Conservation (phyloP, 1,140 invertebrate species). For the Tetramorium simillimum region DNA sequence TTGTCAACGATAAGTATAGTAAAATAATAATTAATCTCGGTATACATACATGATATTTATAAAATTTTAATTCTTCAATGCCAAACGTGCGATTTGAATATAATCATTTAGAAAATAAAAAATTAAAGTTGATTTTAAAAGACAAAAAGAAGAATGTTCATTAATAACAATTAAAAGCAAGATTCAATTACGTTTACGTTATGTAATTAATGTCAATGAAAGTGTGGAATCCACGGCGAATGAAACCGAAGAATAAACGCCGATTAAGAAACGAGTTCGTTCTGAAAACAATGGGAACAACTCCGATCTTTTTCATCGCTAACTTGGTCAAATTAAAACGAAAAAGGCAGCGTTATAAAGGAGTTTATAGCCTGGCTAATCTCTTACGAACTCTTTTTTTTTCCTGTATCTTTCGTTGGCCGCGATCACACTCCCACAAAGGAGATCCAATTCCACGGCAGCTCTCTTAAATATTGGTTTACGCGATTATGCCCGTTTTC, state of each 20-base stretch:
- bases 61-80: not conserved
- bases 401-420: not conserved
- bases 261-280: not conserved
- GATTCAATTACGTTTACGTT: not conserved
- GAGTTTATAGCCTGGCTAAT: constrained; percentile 25
- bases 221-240: not conserved
- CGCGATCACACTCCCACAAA: not conserved
- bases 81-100: not conserved
- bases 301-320: not conserved
- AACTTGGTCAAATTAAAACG: not conserved
- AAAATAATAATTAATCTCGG: not conserved
- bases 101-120: not conserved
- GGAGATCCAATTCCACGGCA: not conserved
- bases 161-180: not conserved
- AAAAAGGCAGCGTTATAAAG: not conserved
- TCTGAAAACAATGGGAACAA: not conserved
- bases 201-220: not conserved
- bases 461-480: not conserved
- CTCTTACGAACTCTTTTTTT: constrained; percentile 13
- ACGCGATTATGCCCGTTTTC: not conserved
- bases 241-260: not conserved
- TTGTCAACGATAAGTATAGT: not conserved
- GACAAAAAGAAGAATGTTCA: not conserved
- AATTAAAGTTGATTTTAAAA: not conserved
- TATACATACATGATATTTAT: not conserved